Evolutionary conservation across 2,797 vertebrate species (phyloP).

Genomic region (Notoglanidium macrostoma): DNA sequence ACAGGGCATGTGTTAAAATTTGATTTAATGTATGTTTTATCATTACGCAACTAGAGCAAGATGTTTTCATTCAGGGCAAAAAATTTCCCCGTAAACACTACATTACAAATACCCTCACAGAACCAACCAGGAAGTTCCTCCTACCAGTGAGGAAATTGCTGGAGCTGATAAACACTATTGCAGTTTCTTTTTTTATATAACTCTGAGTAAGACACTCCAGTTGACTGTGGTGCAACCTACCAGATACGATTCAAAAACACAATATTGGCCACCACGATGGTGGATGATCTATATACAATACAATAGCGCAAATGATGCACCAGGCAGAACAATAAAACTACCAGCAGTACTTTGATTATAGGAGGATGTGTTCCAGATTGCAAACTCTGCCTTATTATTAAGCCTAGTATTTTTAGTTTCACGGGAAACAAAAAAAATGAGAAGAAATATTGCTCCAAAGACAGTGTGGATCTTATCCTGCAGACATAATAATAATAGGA

Average conservation of each 20-base stretch:
- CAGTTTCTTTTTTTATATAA: neutral
- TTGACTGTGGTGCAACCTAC: neutral
- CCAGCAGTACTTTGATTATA: neutral
- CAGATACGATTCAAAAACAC: neutral
- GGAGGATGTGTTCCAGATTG: neutral
- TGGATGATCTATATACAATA: neutral
- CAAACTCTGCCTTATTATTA: neutral
- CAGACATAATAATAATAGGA: neutral
- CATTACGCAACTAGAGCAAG: neutral
- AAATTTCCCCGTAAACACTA: neutral
- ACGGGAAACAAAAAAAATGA: neutral
- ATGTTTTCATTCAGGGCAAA: neutral
- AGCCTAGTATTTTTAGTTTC: neutral
- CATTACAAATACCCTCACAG: neutral
- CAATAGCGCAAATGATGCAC: slow-evolving; percentile 2
- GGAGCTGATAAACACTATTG: neutral
- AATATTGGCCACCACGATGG: neutral
- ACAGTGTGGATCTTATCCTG: neutral
- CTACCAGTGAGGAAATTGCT: neutral
- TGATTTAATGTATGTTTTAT: neutral
- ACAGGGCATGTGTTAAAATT: neutral
- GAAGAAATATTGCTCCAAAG: neutral
- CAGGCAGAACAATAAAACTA: neutral
- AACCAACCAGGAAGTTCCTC: neutral
- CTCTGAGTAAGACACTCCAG: neutral